These are phyloP conservation scores for Pycnomerus fuliginosus DNA, from an alignment of 2,888 invertebrate species.

Conservation along the genomic window DNA sequence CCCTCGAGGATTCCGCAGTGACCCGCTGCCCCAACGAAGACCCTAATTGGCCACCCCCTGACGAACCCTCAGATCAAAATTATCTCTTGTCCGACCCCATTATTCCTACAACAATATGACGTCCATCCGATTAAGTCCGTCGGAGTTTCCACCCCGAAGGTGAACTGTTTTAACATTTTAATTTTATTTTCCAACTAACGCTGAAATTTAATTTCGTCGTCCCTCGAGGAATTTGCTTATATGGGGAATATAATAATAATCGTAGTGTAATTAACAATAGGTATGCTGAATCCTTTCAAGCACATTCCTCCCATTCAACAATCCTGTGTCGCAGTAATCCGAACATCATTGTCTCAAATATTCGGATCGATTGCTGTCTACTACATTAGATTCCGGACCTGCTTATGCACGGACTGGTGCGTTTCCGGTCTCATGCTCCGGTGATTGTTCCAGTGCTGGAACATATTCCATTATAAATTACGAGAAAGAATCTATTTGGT, in stretches of 20 bases:
- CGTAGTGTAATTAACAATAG: conserved; percentile 36
- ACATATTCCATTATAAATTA: conserved; percentile 9
- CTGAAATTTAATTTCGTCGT: conserved; percentile 2
- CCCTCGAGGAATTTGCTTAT: conserved; percentile 18
- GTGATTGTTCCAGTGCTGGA: conserved; percentile 6
- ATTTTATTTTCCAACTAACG: not conserved
- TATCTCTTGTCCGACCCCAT: not conserved
- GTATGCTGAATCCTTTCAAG: conserved; percentile 38
- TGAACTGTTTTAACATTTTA: conserved; percentile 1
- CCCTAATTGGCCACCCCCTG: not conserved
- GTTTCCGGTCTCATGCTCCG: conserved; percentile 10
- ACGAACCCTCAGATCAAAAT: not conserved
- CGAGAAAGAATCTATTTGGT: conserved; percentile 7
- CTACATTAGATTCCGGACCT: conserved; percentile 31
- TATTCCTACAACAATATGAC: not conserved
- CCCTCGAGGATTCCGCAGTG: not conserved
- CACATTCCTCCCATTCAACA: conserved; percentile 35
- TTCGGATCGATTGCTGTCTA: conserved; percentile 29
- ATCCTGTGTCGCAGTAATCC: conserved; percentile 32
- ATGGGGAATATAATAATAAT: conserved; percentile 39
- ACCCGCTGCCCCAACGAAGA: not conserved
- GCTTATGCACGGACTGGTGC: conserved; percentile 17
- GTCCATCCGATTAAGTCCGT: not conserved
- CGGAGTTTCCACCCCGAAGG: not conserved
- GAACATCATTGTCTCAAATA: conserved; percentile 31